A percentile compares a stretch with the other conserved stretches of the same genome.
These are phyloP conservation scores for Microtus pennsylvanicus DNA, from an alignment of 2,113 vertebrate genomes.

Conservation along the genomic window DNA sequence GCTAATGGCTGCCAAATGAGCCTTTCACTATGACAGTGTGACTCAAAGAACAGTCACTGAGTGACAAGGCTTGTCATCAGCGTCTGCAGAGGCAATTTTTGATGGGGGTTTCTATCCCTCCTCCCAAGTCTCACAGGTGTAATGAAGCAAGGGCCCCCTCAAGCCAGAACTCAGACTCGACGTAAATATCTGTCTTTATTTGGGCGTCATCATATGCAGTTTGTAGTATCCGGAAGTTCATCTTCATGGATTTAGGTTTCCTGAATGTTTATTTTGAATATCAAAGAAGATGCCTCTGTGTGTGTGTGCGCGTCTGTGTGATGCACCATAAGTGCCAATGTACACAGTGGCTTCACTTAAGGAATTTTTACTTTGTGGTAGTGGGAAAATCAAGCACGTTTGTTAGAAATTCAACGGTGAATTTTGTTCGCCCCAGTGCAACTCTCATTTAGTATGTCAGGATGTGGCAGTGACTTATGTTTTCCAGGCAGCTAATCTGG, in stretches of 20 bases:
- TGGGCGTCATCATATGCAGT: neutral
- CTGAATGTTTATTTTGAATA: neutral
- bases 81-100: neutral
- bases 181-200: neutral
- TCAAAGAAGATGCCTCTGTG: neutral
- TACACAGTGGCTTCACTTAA: neutral
- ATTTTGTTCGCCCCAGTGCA: neutral
- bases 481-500: neutral
- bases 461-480: neutral
- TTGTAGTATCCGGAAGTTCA: neutral
- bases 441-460: neutral
- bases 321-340: neutral
- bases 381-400: neutral
- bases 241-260: constrained; percentile 2
- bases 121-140: neutral
- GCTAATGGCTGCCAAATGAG: neutral
- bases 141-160: neutral
- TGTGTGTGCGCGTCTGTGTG: neutral
- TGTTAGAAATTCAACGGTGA: neutral
- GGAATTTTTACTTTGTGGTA: neutral
- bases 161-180: neutral
- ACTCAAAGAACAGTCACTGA: neutral
- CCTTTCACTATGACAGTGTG: neutral
- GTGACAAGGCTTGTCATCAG: neutral
- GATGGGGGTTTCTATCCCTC: neutral